phyloP scores from a whole-genome alignment of 2,113 vertebrate genomes.

The Grammomys dolichurus region DNA sequence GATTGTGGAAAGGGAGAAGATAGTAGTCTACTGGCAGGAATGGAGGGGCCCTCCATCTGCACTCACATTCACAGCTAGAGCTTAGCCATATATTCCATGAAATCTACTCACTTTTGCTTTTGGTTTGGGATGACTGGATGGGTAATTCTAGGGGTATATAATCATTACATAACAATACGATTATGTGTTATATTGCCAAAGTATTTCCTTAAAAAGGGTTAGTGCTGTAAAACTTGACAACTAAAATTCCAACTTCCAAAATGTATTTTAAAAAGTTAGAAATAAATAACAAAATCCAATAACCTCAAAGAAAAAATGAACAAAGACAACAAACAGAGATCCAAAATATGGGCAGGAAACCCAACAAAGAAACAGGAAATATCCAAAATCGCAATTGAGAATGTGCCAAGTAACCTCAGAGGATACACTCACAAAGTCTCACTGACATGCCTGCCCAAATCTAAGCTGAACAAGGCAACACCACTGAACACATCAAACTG shows the following conservation, averaged over 20 bases:
- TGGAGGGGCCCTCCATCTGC: background rate
- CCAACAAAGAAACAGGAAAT: background rate
- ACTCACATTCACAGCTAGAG: background rate
- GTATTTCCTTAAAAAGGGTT: background rate
- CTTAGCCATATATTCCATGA: background rate
- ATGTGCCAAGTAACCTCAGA: background rate
- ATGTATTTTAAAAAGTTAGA: background rate
- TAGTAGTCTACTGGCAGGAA: background rate
- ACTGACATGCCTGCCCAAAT: background rate
- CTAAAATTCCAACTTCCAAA: background rate
- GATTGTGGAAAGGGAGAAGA: background rate
- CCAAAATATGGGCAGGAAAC: background rate
- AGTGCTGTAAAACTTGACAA: background rate
- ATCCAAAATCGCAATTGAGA: background rate
- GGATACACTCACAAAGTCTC: too few species aligned
- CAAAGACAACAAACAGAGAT: background rate
- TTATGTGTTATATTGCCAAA: background rate
- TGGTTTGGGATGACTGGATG: background rate
- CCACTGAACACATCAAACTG: background rate
- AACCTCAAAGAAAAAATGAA: constrained; percentile 6
- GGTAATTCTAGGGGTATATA: background rate
- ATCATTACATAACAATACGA: background rate
- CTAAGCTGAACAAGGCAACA: background rate
- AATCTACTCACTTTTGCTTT: background rate
- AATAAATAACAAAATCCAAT: constrained; percentile 5